These are phyloP conservation scores for Crocallis elinguaria DNA, from an alignment of 2,888 invertebrate species.

Conservation along the genomic window DNA sequence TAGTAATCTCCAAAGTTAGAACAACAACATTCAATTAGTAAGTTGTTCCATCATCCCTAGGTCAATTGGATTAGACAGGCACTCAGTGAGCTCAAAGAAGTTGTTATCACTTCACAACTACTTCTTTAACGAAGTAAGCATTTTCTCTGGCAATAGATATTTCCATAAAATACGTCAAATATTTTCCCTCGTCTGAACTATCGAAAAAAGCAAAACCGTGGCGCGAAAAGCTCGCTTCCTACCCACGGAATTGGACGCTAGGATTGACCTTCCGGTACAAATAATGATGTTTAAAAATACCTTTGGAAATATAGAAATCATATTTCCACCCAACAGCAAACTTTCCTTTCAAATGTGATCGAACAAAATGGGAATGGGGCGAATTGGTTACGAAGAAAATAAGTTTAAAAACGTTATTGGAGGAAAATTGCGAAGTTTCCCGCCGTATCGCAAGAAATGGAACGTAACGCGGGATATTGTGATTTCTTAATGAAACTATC, in stretches of 20 bases:
- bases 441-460: neutral
- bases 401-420: neutral
- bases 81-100: neutral
- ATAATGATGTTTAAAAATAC: slow-evolving; percentile 9
- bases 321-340: neutral
- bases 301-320: slow-evolving; percentile 6
- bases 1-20: too few species aligned
- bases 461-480: neutral
- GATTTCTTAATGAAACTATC: neutral
- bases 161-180: neutral
- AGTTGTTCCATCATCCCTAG: neutral
- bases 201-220: neutral
- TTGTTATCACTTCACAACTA: neutral
- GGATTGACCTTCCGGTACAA: slow-evolving; percentile 14
- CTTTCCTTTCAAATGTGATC: slow-evolving; percentile 8
- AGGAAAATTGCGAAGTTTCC: slow-evolving; percentile 7
- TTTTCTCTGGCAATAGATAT: neutral
- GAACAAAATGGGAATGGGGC: neutral
- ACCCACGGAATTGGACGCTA: slow-evolving; percentile 4
- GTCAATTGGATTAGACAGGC: neutral
- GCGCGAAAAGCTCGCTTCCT: neutral
- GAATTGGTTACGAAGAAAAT: slow-evolving; percentile 6
- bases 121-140: neutral
- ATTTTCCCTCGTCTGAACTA: neutral
- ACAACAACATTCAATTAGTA: too few species aligned